Evolutionary conservation across 2,888 invertebrate genomes (phyloP).

Genomic region (Campopleginae sp.): DNA sequence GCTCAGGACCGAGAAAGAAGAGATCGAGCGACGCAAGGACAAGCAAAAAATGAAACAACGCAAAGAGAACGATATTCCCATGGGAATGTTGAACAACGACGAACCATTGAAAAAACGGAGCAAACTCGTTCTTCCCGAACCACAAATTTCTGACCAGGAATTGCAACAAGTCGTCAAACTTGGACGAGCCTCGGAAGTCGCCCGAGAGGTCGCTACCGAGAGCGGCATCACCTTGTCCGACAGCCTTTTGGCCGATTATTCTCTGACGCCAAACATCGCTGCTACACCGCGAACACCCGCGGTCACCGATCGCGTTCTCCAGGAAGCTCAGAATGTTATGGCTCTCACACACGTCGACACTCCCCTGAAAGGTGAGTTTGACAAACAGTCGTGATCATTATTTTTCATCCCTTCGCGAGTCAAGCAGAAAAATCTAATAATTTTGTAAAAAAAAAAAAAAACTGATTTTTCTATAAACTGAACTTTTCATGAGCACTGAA

Average conservation of each 20-base stretch:
- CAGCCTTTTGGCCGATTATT: constrained; percentile 95
- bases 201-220: constrained; percentile 94
- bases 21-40: constrained; percentile 97
- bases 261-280: constrained; percentile 88
- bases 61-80: constrained; percentile 98
- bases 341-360: constrained; percentile 99
- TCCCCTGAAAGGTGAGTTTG: constrained; percentile 90
- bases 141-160: constrained; percentile 97
- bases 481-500: neutral
- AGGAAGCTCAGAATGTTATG: constrained; percentile 99
- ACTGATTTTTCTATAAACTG: too few relatives aligned
- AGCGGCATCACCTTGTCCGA: constrained; percentile 92
- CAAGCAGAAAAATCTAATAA: neutral
- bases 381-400: neutral
- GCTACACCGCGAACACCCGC: constrained; percentile 95
- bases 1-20: constrained; percentile 95
- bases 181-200: constrained; percentile 95
- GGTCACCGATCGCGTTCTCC: constrained; percentile 92
- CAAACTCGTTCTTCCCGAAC: constrained; percentile 97
- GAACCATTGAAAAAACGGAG: constrained; percentile 97
- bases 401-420: neutral
- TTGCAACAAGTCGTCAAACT: constrained; percentile 96
- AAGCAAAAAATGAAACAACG: constrained; percentile 97
- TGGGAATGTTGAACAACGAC: constrained; percentile 93
- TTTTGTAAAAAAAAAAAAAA: too few relatives aligned